Evolutionary conservation across 1,140 invertebrate genomes (phyloP).

Genomic region (Holcopasites calliopsidis): DNA sequence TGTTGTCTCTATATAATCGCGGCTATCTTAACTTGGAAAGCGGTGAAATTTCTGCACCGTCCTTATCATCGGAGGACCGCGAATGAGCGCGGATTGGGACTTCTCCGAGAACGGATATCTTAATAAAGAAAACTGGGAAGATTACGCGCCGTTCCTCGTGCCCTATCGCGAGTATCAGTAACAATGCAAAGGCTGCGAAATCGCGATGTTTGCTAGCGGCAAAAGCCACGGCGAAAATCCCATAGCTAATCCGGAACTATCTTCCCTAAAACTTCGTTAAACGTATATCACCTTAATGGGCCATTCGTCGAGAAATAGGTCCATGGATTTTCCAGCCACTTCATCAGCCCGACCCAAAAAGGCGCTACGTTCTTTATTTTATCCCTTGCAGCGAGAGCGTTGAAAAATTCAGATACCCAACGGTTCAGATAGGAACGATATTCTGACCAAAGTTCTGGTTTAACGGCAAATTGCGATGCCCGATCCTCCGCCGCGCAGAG

Average conservation of each 20-base stretch:
- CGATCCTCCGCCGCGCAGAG: neutral
- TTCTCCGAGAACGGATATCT: neutral
- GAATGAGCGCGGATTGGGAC: neutral
- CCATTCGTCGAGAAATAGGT: constrained; percentile 19
- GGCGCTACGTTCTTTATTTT: neutral
- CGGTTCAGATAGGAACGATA: neutral
- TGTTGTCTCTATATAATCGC: constrained; percentile 23
- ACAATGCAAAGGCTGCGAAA: neutral
- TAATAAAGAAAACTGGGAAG: neutral
- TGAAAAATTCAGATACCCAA: constrained; percentile 22
- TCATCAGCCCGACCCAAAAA: constrained; percentile 2
- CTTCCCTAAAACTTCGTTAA: constrained; percentile 31
- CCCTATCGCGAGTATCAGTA: neutral
- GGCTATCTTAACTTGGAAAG: constrained; percentile 18
- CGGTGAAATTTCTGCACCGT: constrained; percentile 30
- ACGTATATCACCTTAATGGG: constrained; percentile 45
- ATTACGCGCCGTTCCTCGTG: too few relatives aligned
- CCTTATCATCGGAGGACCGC: constrained; percentile 7
- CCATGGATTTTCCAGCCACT: constrained; percentile 19
- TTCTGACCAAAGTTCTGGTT: neutral
- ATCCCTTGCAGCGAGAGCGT: neutral
- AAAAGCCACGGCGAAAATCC: neutral
- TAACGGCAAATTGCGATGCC: constrained; percentile 21
- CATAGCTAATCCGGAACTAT: constrained; percentile 1
- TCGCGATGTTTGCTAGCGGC: too few relatives aligned